These are phyloP conservation scores for Perca fluviatilis DNA, from an alignment of 2,113 vertebrate species.

Conservation along the genomic window DNA sequence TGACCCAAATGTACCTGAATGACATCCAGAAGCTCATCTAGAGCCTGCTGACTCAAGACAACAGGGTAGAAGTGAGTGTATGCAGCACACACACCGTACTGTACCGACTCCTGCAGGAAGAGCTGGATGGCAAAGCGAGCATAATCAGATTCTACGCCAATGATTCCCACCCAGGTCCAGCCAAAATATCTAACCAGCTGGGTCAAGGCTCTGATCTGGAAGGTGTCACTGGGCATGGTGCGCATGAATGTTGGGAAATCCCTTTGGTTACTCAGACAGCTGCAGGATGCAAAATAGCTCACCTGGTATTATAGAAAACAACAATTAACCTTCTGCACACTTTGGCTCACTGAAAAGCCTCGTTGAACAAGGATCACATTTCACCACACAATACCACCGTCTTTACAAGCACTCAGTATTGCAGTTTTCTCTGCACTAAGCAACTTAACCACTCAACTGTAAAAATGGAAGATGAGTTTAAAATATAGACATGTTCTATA, in stretches of 20 bases:
- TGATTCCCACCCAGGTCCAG: slow-evolving; percentile 85
- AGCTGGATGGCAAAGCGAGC: slow-evolving; percentile 82
- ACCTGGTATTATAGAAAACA: slow-evolving; percentile 70
- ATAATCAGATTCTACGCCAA: slow-evolving; percentile 81
- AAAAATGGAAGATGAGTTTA: not conserved
- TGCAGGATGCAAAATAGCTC: slow-evolving; percentile 85
- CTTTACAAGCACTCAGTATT: not conserved
- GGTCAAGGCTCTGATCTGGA: slow-evolving; percentile 81
- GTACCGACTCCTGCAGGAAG: slow-evolving; percentile 79
- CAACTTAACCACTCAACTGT: not conserved
- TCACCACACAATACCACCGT: not conserved
- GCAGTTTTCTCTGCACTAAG: not conserved
- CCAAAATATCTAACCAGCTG: slow-evolving; percentile 77
- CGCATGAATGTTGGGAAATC: slow-evolving; percentile 84
- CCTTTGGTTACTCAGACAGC: slow-evolving; percentile 79
- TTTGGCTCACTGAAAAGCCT: not conserved
- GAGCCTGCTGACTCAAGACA: slow-evolving; percentile 51
- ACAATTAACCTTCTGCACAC: slow-evolving; percentile 14
- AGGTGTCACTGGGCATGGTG: slow-evolving; percentile 83
- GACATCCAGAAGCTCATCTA: slow-evolving; percentile 65
- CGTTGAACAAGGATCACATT: slow-evolving; percentile 2
- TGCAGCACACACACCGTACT: slow-evolving; percentile 76
- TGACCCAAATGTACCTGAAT: slow-evolving; percentile 59
- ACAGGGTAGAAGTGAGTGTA: slow-evolving; percentile 79
- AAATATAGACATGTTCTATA: not conserved